These are phyloP conservation scores for Phymorhynchus buccinoides DNA, from an alignment of 1,140 invertebrate species.

Conservation along the genomic window DNA sequence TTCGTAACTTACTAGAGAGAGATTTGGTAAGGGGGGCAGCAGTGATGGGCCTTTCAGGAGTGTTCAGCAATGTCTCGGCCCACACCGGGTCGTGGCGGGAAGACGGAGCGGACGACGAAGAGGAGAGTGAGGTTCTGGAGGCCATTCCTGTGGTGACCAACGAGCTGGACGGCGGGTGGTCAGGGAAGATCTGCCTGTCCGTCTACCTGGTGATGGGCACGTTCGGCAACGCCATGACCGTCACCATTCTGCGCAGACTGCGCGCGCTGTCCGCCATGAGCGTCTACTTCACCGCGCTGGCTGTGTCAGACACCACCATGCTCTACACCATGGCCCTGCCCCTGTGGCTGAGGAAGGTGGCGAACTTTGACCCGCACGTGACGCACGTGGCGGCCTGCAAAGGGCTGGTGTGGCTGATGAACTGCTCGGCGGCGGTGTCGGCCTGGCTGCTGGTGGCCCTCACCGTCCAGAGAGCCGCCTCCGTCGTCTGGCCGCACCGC, in stretches of 20 bases:
- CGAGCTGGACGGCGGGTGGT: background rate
- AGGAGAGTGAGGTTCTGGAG: background rate
- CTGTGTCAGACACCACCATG: constrained; percentile 53
- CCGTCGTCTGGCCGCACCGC: constrained; percentile 39
- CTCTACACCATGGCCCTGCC: constrained; percentile 46
- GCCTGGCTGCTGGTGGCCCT: constrained; percentile 51
- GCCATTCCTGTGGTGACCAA: background rate
- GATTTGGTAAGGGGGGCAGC: too few relatives aligned
- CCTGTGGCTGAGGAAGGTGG: constrained; percentile 45
- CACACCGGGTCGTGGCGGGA: too few relatives aligned
- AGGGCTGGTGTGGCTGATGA: constrained; percentile 32
- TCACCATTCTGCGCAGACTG: constrained; percentile 48
- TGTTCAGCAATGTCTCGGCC: too few relatives aligned
- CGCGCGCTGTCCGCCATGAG: constrained; percentile 46
- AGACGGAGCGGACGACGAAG: background rate
- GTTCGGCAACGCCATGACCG: constrained; percentile 52
- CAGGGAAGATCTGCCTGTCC: background rate
- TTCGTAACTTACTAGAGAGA: too few relatives aligned
- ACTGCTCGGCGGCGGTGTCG: constrained; percentile 41
- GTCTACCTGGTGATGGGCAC: constrained; percentile 41
- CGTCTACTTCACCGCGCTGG: constrained; percentile 51
- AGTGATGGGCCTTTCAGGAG: too few relatives aligned
- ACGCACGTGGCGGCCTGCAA: constrained; percentile 45
- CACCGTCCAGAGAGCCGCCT: constrained; percentile 44
- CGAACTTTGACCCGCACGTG: constrained; percentile 31